phyloP scores from a whole-genome alignment of 2,797 vertebrate species.

The Acanthopagrus latus region DNA sequence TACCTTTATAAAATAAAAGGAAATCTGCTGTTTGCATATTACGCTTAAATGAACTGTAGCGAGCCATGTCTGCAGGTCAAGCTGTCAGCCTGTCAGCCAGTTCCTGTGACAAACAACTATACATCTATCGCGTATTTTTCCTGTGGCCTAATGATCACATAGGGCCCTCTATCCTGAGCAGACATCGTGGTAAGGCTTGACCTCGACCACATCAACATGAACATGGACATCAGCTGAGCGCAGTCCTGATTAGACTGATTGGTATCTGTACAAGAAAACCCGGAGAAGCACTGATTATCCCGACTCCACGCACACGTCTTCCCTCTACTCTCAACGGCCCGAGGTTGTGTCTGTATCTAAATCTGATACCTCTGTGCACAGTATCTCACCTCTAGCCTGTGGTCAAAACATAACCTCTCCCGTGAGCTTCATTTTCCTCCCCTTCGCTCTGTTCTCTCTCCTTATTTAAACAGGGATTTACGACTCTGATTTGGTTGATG shows the following conservation, averaged over 20 bases:
- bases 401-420: slow-evolving; percentile 48
- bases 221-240: slow-evolving; percentile 27
- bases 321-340: background rate
- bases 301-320: background rate
- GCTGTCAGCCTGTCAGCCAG: slow-evolving; percentile 25
- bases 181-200: slow-evolving; percentile 3
- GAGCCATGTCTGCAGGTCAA: slow-evolving; percentile 3
- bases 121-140: background rate
- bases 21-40: too few relatives aligned
- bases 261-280: background rate
- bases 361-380: slow-evolving; percentile 7
- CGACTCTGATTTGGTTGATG: slow-evolving; percentile 29
- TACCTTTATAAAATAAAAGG: too few relatives aligned
- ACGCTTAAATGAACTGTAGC: background rate
- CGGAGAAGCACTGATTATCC: slow-evolving; percentile 1
- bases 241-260: background rate
- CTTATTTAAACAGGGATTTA: slow-evolving; percentile 37
- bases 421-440: background rate
- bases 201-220: background rate
- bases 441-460: slow-evolving; percentile 19
- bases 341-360: slow-evolving; percentile 27
- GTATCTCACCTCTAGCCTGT: slow-evolving; percentile 15
- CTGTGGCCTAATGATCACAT: slow-evolving; percentile 34
- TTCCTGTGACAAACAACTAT: background rate
- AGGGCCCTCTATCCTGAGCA: slow-evolving; percentile 10